Conservation (phyloP, 2,888 invertebrate genomes). For the Clanis bilineata region DNA sequence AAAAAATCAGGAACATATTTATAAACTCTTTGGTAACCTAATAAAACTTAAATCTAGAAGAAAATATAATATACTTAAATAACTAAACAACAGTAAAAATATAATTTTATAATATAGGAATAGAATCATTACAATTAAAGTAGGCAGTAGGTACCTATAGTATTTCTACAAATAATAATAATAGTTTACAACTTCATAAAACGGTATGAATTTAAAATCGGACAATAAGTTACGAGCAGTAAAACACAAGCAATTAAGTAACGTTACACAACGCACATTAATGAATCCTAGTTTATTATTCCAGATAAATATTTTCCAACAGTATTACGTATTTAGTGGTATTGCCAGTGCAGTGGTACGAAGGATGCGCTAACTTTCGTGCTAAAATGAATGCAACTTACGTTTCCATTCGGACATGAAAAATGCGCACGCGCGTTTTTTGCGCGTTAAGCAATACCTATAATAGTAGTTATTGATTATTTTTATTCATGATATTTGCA, state of each 20-base stretch:
- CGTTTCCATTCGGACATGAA: constrained; percentile 7
- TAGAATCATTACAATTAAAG: too few relatives aligned
- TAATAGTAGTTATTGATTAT: constrained; percentile 1
- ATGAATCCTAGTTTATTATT: neutral
- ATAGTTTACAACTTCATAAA: too few relatives aligned
- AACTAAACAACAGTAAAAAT: too few relatives aligned
- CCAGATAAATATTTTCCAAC: neutral
- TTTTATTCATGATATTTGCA: neutral
- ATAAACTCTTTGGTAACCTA: too few relatives aligned
- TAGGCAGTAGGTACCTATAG: too few relatives aligned
- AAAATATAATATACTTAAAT: too few relatives aligned
- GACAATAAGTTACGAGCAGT: neutral
- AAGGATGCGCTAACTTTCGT: constrained; percentile 7
- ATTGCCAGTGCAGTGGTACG: neutral
- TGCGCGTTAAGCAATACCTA: constrained; percentile 3
- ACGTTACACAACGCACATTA: neutral
- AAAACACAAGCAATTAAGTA: neutral
- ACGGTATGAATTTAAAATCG: neutral
- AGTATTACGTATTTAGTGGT: neutral
- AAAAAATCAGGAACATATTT: too few relatives aligned
- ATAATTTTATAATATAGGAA: too few relatives aligned
- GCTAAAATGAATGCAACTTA: neutral
- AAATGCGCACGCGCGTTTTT: neutral
- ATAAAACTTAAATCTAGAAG: too few relatives aligned
- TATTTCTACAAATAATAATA: too few relatives aligned